Percentiles rank a stretch among this genome's conserved stretches.
Conservation (phyloP, 1,140 invertebrate species). For the Zaprionus camerounensis region DNA sequence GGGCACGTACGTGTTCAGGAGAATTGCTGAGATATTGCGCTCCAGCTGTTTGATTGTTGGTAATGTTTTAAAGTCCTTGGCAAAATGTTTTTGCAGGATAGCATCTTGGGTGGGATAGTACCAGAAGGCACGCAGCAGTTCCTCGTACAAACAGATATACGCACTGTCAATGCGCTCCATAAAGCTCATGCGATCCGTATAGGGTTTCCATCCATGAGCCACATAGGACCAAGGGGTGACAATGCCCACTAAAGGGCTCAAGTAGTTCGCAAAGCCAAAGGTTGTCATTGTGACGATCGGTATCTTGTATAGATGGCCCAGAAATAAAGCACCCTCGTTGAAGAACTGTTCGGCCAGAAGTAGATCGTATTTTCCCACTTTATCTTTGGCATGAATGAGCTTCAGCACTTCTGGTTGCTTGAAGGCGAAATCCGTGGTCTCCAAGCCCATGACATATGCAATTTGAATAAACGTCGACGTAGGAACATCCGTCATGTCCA, state of each 20-base stretch:
- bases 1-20: slow-evolving; percentile 85
- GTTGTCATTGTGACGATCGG: slow-evolving; percentile 74
- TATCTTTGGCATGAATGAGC: slow-evolving; percentile 73
- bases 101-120: slow-evolving; percentile 67
- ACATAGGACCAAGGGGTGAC: slow-evolving; percentile 66
- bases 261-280: slow-evolving; percentile 72
- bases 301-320: slow-evolving; percentile 83
- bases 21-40: slow-evolving; percentile 85
- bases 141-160: slow-evolving; percentile 42
- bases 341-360: slow-evolving; percentile 83
- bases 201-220: slow-evolving; percentile 58
- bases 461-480: slow-evolving; percentile 24
- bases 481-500: slow-evolving; percentile 58
- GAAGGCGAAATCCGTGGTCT: slow-evolving; percentile 74
- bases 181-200: slow-evolving; percentile 71
- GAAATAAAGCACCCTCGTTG: slow-evolving; percentile 82
- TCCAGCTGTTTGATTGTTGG: slow-evolving; percentile 84
- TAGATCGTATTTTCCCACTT: slow-evolving; percentile 83
- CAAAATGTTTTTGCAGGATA: slow-evolving; percentile 62
- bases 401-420: slow-evolving; percentile 74
- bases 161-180: slow-evolving; percentile 76
- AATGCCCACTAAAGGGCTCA: slow-evolving; percentile 74
- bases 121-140: slow-evolving; percentile 47
- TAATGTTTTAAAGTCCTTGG: slow-evolving; percentile 38
- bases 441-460: slow-evolving; percentile 44